Evolutionary conservation across 2,888 invertebrate genomes (phyloP).

Genomic region (Clusia tigrina): DNA sequence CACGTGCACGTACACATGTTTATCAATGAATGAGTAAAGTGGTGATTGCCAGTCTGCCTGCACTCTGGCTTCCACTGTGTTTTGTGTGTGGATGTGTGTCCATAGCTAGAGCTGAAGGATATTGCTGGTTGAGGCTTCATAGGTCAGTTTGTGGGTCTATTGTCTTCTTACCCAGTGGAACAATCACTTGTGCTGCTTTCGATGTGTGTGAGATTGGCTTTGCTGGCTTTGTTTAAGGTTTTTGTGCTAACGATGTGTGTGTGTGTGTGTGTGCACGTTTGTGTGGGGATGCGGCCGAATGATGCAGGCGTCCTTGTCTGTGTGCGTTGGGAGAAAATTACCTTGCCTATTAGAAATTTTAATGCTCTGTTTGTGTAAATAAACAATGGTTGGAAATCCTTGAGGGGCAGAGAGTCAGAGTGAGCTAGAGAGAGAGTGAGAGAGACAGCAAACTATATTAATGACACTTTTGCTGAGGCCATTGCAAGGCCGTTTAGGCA

Average conservation of each 20-base stretch:
- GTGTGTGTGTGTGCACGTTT: background rate
- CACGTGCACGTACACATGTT: no score
- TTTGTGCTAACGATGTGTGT: background rate
- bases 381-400: background rate
- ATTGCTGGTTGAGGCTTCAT: constrained; percentile 16
- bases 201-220: background rate
- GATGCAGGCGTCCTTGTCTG: background rate
- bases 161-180: background rate
- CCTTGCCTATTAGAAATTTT: constrained; percentile 12
- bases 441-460: no score
- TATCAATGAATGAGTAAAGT: no score
- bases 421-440: no score
- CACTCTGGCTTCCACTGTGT: no score
- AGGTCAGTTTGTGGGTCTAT: constrained; percentile 12
- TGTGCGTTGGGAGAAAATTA: constrained; percentile 13
- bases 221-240: background rate
- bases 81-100: background rate
- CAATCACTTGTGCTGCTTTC: background rate
- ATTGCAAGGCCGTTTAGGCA: no score
- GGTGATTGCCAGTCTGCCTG: no score
- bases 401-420: background rate
- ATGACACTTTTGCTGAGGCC: no score
- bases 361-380: background rate
- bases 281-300: background rate
- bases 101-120: constrained; percentile 11